Base-by-base conservation (phyloP, 2,113 vertebrate species). In the Hydropotes inermis region DNA sequence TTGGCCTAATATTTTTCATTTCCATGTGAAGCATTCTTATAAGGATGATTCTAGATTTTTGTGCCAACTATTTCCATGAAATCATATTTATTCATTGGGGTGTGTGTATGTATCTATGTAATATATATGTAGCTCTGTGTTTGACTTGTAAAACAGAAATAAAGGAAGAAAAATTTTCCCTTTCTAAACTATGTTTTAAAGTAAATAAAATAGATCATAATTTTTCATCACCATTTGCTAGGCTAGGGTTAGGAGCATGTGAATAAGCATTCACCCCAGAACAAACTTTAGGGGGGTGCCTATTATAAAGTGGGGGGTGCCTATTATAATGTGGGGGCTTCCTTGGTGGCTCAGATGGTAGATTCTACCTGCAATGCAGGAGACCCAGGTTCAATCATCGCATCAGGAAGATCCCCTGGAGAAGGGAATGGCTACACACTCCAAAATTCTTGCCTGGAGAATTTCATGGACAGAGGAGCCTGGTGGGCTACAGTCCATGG, bases 1-100 rank as follows among this genome's bases (percentile, higher is more conserved):
- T 89, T 55, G 30, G 45, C 74, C 43, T 88, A 55, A 67, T 4
- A 87, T 67, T 95, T 95, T 93, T 85, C 60, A 85, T 61, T 83
- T 58, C 8, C 47, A 67, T 47, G 83, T 87, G 10, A 90, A 52
- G 30, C 55, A 5, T 76, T 94, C 58, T 95, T 74, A 36, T 76
- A 87, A 92, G 39, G 85, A 47, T 87, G 54, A 39, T 83, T 45
- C 27, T 61, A 89, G 47, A 94, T 83, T 54, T 74, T 87, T 60
- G 25, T 23, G 9, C 3, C 58, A 93, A 43, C 12, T 67, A 67
- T 89, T 89, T 91, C 50, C 1, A 81, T 43, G 36, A 94, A 97
- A 78, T 57, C 14, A 3, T 45, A 61, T 67, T 78, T 67, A 96
- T 87, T 87, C 82, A 58, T 25, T 27, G 25, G 47, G 14, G 6